Evolutionary conservation across 2,888 invertebrate species (phyloP).

Genomic region (Meiosimyza platycephala): DNA sequence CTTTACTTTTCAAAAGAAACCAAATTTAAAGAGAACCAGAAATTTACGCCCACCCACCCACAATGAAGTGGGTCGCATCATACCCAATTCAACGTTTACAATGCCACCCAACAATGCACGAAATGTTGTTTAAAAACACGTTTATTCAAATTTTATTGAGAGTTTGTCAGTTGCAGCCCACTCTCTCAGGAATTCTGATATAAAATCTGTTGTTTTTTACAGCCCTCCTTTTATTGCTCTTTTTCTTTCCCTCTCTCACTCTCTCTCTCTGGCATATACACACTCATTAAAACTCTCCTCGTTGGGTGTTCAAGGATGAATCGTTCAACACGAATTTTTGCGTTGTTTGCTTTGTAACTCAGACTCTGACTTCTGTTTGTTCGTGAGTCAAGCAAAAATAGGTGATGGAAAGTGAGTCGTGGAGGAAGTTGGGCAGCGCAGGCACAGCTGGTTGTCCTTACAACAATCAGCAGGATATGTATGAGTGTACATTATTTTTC

Average conservation of each 20-base stretch:
- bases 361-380: neutral
- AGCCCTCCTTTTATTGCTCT: no score
- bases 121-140: conserved; percentile 38
- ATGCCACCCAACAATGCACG: no score
- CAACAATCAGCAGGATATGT: neutral
- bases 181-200: no score
- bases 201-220: no score
- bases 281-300: neutral
- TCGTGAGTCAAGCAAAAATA: neutral
- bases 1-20: neutral
- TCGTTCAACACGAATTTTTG: conserved; percentile 1
- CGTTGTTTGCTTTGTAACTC: neutral
- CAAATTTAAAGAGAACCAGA: neutral
- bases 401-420: neutral
- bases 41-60: no score
- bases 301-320: conserved; percentile 37
- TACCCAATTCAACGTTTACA: neutral
- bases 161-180: conserved; percentile 33
- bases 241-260: no score
- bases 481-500: neutral
- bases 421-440: neutral
- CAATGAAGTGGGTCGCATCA: neutral
- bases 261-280: no score
- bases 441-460: no score
- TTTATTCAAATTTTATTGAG: conserved; percentile 44